Conservation (phyloP, 2,113 vertebrate genomes). For the Heptranchias perlo region DNA sequence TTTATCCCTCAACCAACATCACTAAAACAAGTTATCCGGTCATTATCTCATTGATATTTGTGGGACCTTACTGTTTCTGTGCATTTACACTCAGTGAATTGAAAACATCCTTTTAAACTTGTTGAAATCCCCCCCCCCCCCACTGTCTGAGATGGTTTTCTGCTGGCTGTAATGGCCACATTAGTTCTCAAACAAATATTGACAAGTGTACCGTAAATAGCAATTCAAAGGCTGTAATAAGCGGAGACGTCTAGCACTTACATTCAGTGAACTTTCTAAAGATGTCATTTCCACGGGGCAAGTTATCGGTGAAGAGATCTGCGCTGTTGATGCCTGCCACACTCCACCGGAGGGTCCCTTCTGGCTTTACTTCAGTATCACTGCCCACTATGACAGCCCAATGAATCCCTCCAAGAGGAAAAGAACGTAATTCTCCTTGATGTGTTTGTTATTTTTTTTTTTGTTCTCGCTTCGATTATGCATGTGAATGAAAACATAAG, state of each 20-base stretch:
- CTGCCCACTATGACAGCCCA: not conserved
- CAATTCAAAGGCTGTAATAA: not conserved
- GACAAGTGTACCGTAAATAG: not conserved
- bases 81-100: not conserved
- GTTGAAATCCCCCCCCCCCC: not conserved
- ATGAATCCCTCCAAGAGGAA: not conserved
- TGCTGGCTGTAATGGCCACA: not conserved
- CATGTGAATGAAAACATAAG: not conserved
- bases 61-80: not conserved
- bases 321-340: not conserved
- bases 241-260: not conserved
- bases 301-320: not conserved
- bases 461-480: not conserved
- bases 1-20: no score
- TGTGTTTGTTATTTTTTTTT: not conserved
- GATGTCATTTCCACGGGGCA: slow-evolving; percentile 25
- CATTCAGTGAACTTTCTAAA: slow-evolving; percentile 23
- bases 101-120: not conserved
- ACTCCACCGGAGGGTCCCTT: not conserved
- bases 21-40: not conserved
- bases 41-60: not conserved
- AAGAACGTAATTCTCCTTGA: not conserved
- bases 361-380: not conserved
- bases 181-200: not conserved
- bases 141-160: not conserved